Conservation (phyloP, 2,797 vertebrate species). For the Poeciliopsis infans region DNA sequence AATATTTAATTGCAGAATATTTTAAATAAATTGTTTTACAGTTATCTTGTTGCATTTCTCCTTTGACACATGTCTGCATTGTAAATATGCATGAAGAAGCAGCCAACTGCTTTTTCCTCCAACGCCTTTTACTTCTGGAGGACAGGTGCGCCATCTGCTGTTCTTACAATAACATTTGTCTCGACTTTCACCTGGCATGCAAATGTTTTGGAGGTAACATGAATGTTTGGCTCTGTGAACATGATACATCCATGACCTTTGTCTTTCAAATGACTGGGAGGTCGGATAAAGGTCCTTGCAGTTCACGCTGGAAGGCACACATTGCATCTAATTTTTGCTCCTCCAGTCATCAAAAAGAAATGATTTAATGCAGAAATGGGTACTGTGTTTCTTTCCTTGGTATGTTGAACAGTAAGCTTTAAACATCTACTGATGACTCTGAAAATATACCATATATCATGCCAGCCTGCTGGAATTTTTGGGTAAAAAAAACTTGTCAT, state of each 20-base stretch:
- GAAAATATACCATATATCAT: conserved; percentile 17
- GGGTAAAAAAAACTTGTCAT: background rate
- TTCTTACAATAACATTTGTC: conserved; percentile 8
- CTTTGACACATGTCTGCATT: conserved; percentile 6
- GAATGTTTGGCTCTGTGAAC: conserved; percentile 47
- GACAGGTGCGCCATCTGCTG: conserved; percentile 48
- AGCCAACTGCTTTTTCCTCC: conserved; percentile 20
- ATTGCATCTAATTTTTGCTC: conserved; percentile 16
- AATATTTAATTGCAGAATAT: background rate
- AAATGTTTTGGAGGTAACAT: conserved; percentile 47
- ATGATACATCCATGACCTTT: conserved; percentile 56
- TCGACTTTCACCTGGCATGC: conserved; percentile 29
- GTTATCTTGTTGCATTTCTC: background rate
- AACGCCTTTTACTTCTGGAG: background rate
- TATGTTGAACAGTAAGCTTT: conserved; percentile 1
- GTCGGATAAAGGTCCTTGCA: conserved; percentile 26
- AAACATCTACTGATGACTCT: conserved; percentile 4
- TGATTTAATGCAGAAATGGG: conserved; percentile 10
- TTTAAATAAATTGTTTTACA: background rate
- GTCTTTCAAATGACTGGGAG: conserved; percentile 44
- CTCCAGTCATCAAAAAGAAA: conserved; percentile 14
- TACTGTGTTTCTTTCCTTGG: background rate
- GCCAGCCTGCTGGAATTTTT: background rate
- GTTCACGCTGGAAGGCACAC: conserved; percentile 14
- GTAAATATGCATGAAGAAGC: conserved; percentile 42